These are phyloP conservation scores for Drosophila infuscata DNA, from an alignment of 2,888 invertebrate species.

Conservation along the genomic window DNA sequence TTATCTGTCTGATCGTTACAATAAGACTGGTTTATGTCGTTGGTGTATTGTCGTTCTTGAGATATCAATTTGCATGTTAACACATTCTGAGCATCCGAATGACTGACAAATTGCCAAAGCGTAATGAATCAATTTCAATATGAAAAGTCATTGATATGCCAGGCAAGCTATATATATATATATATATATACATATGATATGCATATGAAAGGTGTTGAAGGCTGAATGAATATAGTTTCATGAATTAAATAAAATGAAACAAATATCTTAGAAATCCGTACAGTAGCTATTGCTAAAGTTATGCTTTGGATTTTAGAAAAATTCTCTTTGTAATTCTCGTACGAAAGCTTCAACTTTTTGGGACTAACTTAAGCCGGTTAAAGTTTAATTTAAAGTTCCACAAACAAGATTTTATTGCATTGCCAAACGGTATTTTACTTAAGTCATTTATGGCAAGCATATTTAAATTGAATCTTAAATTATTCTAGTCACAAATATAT, in stretches of 20 bases:
- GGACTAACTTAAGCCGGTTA: neutral
- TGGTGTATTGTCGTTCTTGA: slow-evolving; percentile 28
- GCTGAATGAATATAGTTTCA: neutral
- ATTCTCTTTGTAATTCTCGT: neutral
- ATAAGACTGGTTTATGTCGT: slow-evolving; percentile 27
- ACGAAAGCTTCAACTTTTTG: neutral
- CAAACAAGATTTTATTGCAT: neutral
- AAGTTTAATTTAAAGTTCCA: neutral
- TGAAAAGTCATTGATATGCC: slow-evolving; percentile 29
- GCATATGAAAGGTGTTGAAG: slow-evolving; percentile 1
- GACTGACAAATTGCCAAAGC: slow-evolving; percentile 64
- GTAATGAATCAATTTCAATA: slow-evolving; percentile 47
- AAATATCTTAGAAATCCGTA: neutral
- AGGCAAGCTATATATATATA: neutral
- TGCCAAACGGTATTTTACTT: neutral
- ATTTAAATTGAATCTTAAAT: neutral
- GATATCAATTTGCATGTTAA: slow-evolving; percentile 74
- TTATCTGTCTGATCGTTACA: slow-evolving; percentile 42
- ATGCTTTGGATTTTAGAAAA: neutral
- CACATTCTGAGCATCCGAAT: slow-evolving; percentile 56
- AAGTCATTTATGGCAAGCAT: neutral
- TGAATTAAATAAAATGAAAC: neutral
- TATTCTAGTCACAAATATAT: neutral
- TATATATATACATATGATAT: neutral
- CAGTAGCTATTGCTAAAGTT: neutral